Evolutionary conservation across 1,140 invertebrate genomes (phyloP).

Genomic region (Lasaia peninsularis): DNA sequence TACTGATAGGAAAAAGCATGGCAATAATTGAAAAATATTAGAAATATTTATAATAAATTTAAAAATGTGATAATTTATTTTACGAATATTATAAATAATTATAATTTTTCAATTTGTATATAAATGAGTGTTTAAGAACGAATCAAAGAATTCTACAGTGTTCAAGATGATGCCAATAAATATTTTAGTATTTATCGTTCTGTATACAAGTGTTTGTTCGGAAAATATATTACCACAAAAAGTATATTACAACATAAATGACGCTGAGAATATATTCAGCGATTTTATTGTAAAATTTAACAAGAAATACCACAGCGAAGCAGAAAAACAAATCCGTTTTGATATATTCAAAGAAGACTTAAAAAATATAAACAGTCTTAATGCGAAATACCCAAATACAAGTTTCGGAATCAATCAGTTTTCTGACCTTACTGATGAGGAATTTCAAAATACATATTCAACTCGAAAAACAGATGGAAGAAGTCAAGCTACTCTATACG

Average conservation of each 20-base stretch:
- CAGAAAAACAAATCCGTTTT: neutral
- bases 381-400: neutral
- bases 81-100: no score
- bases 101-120: no score
- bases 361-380: neutral
- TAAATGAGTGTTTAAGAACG: no score
- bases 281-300: neutral
- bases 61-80: no score
- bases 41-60: no score
- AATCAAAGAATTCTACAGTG: no score
- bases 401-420: constrained; percentile 1
- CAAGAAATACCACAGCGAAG: neutral
- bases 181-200: neutral
- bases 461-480: neutral
- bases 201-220: neutral
- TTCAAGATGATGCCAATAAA: no score
- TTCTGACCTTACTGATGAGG: neutral
- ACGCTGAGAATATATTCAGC: neutral
- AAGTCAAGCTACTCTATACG: no score
- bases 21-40: no score
- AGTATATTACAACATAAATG: neutral
- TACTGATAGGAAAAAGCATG: no score
- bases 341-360: neutral
- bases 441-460: neutral
- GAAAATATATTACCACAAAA: neutral